Percentiles rank a stretch among this genome's conserved stretches.
Conservation (phyloP, 2,113 vertebrate genomes). For the Sitta europaea region DNA sequence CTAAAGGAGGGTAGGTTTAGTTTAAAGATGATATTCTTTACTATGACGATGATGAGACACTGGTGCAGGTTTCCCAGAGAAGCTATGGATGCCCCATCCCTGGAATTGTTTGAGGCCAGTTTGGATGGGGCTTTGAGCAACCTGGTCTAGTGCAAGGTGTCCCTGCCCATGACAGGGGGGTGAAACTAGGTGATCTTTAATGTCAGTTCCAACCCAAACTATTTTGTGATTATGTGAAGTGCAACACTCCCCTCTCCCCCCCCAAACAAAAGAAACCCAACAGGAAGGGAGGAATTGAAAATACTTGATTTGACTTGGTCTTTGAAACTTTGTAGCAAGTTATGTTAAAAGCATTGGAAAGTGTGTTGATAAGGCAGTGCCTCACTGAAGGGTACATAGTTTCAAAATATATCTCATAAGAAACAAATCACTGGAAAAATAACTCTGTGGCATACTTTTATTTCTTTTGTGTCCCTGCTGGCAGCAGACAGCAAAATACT, state of each 20-base stretch:
- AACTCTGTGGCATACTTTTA: not conserved
- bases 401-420: not conserved
- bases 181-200: not conserved
- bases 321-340: not conserved
- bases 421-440: constrained; percentile 38
- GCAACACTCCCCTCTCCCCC: not conserved
- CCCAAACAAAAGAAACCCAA: not conserved
- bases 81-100: not conserved
- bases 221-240: not conserved
- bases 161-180: rapidly evolving
- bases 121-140: not conserved
- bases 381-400: constrained; percentile 23
- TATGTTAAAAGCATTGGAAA: not conserved
- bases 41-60: not conserved
- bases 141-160: not conserved
- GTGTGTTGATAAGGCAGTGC: constrained; percentile 16
- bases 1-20: not conserved
- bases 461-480: constrained; percentile 25
- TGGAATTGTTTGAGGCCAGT: not conserved
- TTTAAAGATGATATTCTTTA: not conserved
- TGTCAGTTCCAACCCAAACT: not conserved
- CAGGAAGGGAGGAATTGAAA: not conserved
- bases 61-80: not conserved
- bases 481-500: not conserved
- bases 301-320: not conserved